Conservation (phyloP, 1,140 invertebrate genomes). For the Trialeurodes vaporariorum region DNA sequence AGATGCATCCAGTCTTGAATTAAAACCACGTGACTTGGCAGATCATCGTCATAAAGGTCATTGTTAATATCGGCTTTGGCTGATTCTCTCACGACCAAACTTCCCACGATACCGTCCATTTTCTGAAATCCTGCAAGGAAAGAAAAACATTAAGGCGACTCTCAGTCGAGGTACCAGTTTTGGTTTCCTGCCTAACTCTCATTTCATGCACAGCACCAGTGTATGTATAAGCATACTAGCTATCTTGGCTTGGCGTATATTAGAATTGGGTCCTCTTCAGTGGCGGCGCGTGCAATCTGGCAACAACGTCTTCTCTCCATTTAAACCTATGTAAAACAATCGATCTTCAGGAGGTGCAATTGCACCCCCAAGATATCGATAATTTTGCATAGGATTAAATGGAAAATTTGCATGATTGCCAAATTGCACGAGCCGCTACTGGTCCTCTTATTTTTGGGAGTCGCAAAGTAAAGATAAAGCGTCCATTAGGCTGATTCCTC, state of each 20-base stretch:
- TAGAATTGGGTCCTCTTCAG: too few relatives aligned
- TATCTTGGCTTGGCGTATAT: background rate
- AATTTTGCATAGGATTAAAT: too few relatives aligned
- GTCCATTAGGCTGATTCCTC: too few relatives aligned
- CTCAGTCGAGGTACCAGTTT: background rate
- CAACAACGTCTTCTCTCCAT: too few relatives aligned
- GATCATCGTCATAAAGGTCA: constrained; percentile 38
- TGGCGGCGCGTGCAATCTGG: too few relatives aligned
- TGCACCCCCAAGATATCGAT: too few relatives aligned
- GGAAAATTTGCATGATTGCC: too few relatives aligned
- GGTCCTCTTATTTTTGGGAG: too few relatives aligned
- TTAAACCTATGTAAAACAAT: too few relatives aligned
- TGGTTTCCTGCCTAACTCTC: background rate
- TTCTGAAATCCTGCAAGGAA: constrained; percentile 35
- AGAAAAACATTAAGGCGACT: constrained; percentile 4
- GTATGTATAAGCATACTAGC: background rate
- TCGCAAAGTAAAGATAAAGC: too few relatives aligned
- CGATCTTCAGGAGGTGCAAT: too few relatives aligned
- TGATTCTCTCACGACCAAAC: constrained; percentile 37
- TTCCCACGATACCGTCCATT: constrained; percentile 40
- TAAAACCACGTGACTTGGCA: constrained; percentile 39
- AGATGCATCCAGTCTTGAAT: constrained; percentile 41
- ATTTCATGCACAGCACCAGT: background rate
- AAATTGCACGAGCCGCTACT: too few relatives aligned
- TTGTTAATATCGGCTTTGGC: constrained; percentile 30